Evolutionary conservation across 1,140 invertebrate genomes (phyloP), one percentile per base, ranked within the genome.

Genomic region (Drosophila mojavensis): DNA sequence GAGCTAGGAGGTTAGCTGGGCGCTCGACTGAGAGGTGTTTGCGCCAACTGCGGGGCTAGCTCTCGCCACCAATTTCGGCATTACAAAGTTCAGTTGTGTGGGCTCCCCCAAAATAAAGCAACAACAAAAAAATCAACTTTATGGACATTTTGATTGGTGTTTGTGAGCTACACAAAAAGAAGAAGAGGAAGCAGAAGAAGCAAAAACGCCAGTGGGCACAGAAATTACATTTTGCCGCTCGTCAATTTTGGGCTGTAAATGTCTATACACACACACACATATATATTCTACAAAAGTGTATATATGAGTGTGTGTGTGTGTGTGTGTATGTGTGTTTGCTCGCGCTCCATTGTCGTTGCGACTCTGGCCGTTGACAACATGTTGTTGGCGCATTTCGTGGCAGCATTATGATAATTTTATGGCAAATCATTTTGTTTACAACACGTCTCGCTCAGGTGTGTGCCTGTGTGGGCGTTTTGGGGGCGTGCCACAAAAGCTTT

Each of bases 381-480:
- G 81, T 89, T 88, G 84, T 88, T 88, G 84, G 63, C 84, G 84
- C 85, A 90, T 90, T 85, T 89, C 71, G 75, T 60, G 78, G 70
- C 75, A 69, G 85, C 79, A 90, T 90, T 90, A 84, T 90, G 81
- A 79, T 90, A 89, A 89, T 89, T 89, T 89, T 89, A 89, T 90
- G 85, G 84, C 63, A 84, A 89, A 89, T 89, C 85, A 89, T 90
- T 89, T 81, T 90, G 85, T 89, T 89, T 90, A 89, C 85, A 89
- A 83, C 78, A 75, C 81, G 76, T 81, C 70, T 68, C 70, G 72
- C 78, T 63, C 53, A 53, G 45, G 50, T 64, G 26, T 6, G 36
- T 6, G 56, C 24, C 7, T 41, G 58, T 17, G 58, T 39, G 67
- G 60, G 59, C 41, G 30, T 47, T 17, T 54, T 15, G 66, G 73